Base-by-base conservation (phyloP, 1,140 invertebrate species). In the Centruroides vittatus region DNA sequence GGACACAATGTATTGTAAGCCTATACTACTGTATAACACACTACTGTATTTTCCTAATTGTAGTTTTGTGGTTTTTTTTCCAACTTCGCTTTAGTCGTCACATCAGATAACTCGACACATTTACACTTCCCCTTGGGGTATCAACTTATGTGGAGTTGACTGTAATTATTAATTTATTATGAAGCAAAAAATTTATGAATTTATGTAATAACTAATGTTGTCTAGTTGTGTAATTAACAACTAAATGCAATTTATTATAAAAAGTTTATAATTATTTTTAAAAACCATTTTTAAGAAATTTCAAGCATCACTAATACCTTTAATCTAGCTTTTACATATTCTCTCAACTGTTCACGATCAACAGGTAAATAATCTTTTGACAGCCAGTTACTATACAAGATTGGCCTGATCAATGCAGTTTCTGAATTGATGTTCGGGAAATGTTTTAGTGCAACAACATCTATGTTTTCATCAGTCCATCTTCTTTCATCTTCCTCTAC, bases 401-500 rank as follows among this genome's bases (percentile, higher is more conserved):
- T 95, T 0, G 97, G 97, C 55, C 95, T 78, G 12, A 78, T 77
- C 0, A 99, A 78, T 3, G 96, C 89, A 69, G 84, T 84, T 56
- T 93, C 84, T 62, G 82, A 81, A 70, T 95, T 86, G 34, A 97
- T 86, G 58, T 83, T 85, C 56, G 92, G 88, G 82, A 99, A 99
- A 75, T 98, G 93, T 76, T 93, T 93, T 65, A 90, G 73, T 3
- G 91, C 96, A 0, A 98, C 91, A 54, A 80, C 78, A 73, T 99
- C 93, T 63, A 99, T 94, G 71, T 98, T 94, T 67, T 98, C 91
- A 72, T 99, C 97, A 0, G 97, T 99, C 97, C 97, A 99, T 58
- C 84, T 78, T 53, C 97, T 79, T 75, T 99, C 97, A 0, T 84
- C 77, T 66, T 98, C 94, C 61, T 95, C 89, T 0, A 99, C 96